Base-by-base conservation (phyloP, 2,113 vertebrate genomes). In the Cyprinodon tularosa region DNA sequence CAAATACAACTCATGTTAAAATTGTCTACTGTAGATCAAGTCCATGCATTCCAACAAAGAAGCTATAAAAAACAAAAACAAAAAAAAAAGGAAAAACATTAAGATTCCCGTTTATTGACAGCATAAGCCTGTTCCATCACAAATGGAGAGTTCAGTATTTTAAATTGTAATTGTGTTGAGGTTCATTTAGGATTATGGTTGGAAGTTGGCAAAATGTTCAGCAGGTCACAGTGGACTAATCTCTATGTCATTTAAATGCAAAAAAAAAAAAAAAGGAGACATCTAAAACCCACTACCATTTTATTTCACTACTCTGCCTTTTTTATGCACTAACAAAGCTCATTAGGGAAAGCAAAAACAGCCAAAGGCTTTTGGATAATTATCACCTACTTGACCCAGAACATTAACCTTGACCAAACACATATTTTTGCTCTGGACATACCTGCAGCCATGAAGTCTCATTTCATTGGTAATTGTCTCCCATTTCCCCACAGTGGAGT, bases 401-500 rank as follows among this genome's bases (percentile, higher is more conserved):
- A 66, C 71, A 69, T 87, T 86, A 80, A 84, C 74, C 62, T 45
- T 66, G 70, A 82, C 83, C 80, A 83, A 72, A 70, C 45, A 50
- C 48, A 29, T 57, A 14, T 4, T 22, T 84, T 87, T 92, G 88
- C 82, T 45, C 15, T 74, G 70, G 71, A 75, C 53, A 70, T 68
- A 90, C 78, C 76, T 80, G 73, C 80, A 83, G 72, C 82, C 73
- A 64, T 37, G 3, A 69, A 86, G 85, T 80, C 86, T 90, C 80
- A 93, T 92, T 91, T 89, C 82, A 84, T 38, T 65, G 57, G 86
- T 90, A 86, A 91, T 90, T 90, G 84, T 85, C 78, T 62, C 70
- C 78, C 76, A 76, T 88, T 88, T 44, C 61, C 73, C 57, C 63
- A 74, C 75, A 75, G 81, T 71, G 83, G 68, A 90, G 80, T 82